Evolutionary conservation across 2,888 invertebrate species (phyloP).

Genomic region (Metacarcinus magister): DNA sequence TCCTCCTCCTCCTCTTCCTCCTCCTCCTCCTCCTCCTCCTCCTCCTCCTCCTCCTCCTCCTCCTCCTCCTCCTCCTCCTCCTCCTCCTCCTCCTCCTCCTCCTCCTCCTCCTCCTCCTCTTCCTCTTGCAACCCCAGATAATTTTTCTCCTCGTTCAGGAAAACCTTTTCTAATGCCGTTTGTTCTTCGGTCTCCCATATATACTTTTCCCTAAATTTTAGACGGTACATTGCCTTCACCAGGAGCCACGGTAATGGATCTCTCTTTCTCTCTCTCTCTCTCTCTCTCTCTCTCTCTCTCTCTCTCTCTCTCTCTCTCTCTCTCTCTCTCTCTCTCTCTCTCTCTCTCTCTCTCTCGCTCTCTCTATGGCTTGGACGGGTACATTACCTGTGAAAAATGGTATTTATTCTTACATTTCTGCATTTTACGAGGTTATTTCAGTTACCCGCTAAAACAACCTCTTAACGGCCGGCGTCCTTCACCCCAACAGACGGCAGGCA

Average conservation of each 20-base stretch:
- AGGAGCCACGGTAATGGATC: background rate
- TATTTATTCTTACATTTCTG: slow-evolving; percentile 41
- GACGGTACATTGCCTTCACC: background rate
- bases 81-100: background rate
- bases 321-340: background rate
- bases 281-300: background rate
- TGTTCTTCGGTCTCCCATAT: background rate
- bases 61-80: background rate
- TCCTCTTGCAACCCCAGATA: background rate
- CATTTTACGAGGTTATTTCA: slow-evolving; percentile 4
- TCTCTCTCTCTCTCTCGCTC: background rate
- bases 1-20: background rate
- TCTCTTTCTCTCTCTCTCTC: background rate
- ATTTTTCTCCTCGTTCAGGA: background rate
- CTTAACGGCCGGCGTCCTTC: slow-evolving; percentile 17
- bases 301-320: background rate
- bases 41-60: background rate
- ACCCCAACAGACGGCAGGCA: background rate
- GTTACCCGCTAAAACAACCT: background rate
- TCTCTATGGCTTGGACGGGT: background rate
- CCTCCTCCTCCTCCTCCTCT: background rate
- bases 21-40: background rate
- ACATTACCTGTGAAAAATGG: slow-evolving; percentile 45
- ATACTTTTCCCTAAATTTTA: background rate
- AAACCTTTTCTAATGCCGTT: background rate